These are phyloP conservation scores for Trachymyrmex septentrionalis DNA, from an alignment of 1,140 invertebrate species.

Conservation along the genomic window DNA sequence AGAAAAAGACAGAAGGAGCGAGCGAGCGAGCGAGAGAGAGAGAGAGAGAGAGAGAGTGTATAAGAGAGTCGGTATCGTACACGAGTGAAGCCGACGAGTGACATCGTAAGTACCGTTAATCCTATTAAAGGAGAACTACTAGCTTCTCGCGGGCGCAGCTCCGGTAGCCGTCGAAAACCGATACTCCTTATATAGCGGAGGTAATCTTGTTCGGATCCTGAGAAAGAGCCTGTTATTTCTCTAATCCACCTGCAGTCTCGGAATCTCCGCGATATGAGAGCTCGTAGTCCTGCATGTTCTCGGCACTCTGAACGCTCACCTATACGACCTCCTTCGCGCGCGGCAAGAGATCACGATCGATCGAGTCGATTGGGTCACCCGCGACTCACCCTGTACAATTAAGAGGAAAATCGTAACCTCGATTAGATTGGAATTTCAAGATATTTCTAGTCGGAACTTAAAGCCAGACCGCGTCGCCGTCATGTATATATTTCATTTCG, in stretches of 20 bases:
- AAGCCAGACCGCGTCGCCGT: slow-evolving; percentile 24
- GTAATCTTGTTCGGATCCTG: slow-evolving; percentile 63
- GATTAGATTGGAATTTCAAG: slow-evolving; percentile 61
- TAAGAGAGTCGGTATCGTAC: slow-evolving; percentile 6
- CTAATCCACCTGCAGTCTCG: slow-evolving; percentile 67
- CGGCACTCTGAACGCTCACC: slow-evolving; percentile 46
- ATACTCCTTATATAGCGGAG: slow-evolving; percentile 45
- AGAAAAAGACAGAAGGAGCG: not conserved
- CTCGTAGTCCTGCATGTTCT: slow-evolving; percentile 37
- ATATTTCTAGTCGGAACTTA: slow-evolving; percentile 20
- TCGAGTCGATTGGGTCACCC: slow-evolving; percentile 22
- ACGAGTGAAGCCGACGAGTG: slow-evolving; percentile 66
- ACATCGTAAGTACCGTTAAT: slow-evolving; percentile 72
- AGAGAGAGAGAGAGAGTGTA: not conserved
- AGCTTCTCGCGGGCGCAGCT: slow-evolving; percentile 62
- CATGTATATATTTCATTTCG: slow-evolving; percentile 37
- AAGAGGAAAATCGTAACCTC: slow-evolving; percentile 55
- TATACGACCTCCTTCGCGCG: slow-evolving; percentile 53
- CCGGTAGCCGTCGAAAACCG: slow-evolving; percentile 70
- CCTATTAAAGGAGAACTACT: slow-evolving; percentile 73
- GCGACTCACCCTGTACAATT: slow-evolving; percentile 52
- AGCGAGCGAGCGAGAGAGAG: not conserved
- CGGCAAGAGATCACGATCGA: slow-evolving; percentile 59
- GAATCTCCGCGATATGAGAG: slow-evolving; percentile 59
- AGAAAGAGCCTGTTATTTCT: slow-evolving; percentile 68